Percentiles rank a stretch among this genome's conserved stretches.
Evolutionary conservation across 2,888 invertebrate species (phyloP).

Genomic region (Drosophila testacea): DNA sequence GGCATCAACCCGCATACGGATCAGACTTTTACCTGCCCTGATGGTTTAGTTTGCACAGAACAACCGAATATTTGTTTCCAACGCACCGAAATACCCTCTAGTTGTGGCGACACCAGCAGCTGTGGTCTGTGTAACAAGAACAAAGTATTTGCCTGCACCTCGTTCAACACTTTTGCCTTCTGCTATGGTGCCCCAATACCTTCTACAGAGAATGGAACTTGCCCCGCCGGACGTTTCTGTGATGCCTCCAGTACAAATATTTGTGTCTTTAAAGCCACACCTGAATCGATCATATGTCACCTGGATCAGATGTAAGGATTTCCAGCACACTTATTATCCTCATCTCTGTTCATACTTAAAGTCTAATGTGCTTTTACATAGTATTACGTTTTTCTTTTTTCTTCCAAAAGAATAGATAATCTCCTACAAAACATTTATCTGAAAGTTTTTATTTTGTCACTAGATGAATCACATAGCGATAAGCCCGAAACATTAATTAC

Average conservation of each 20-base stretch:
- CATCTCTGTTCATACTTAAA: no score
- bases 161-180: slow-evolving; percentile 77
- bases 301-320: slow-evolving; percentile 7
- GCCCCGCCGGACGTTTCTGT: slow-evolving; percentile 74
- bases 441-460: no score
- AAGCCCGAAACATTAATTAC: no score
- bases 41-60: slow-evolving; percentile 80
- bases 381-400: no score
- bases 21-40: slow-evolving; percentile 75
- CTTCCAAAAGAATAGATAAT: no score
- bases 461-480: no score
- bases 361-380: no score
- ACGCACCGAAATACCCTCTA: slow-evolving; percentile 71
- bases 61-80: slow-evolving; percentile 81
- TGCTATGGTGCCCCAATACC: slow-evolving; percentile 79
- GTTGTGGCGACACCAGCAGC: slow-evolving; percentile 80
- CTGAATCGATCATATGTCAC: slow-evolving; percentile 61
- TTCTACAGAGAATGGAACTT: slow-evolving; percentile 68
- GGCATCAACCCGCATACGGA: slow-evolving; percentile 50
- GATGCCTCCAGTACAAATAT: slow-evolving; percentile 73
- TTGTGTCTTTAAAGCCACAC: slow-evolving; percentile 62
- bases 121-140: slow-evolving; percentile 77
- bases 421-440: no score
- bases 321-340: neutral
- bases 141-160: slow-evolving; percentile 80